Conservation (phyloP, 1,140 invertebrate genomes). For the Papilio xuthus region DNA sequence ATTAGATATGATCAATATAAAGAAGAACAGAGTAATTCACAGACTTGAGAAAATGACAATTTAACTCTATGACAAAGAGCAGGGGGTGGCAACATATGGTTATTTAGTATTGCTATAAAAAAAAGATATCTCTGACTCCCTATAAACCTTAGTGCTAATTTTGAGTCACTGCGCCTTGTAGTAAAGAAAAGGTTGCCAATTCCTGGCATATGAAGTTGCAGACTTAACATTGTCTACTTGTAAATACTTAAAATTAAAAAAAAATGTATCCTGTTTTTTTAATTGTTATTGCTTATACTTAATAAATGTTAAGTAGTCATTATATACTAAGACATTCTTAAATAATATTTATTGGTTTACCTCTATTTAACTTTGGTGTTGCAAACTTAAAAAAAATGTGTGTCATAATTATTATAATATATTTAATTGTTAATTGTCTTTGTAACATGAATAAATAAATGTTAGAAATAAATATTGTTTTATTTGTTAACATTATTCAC, state of each 20-base stretch:
- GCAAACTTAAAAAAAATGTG: background rate
- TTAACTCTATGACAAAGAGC: background rate
- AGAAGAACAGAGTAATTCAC: slow-evolving; percentile 29
- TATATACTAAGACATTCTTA: background rate
- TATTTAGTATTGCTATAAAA: background rate
- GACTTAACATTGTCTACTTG: background rate
- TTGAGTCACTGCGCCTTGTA: too few relatives aligned
- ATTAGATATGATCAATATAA: slow-evolving; percentile 54
- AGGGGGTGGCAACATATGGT: background rate
- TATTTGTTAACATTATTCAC: background rate
- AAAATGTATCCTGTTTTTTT: background rate
- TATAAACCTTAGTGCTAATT: too few relatives aligned
- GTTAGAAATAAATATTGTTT: background rate
- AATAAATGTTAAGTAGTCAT: background rate
- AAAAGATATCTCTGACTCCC: too few relatives aligned
- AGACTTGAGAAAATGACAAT: slow-evolving; percentile 2
- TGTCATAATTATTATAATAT: background rate
- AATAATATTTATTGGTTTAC: background rate
- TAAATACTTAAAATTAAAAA: background rate
- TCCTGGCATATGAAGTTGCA: background rate
- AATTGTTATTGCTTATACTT: background rate
- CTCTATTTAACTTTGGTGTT: background rate
- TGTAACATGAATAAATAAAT: background rate
- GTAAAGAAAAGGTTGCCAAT: too few relatives aligned
- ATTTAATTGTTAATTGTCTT: background rate